A percentile compares a stretch with the other conserved stretches of the same genome.
phyloP scores from a whole-genome alignment of 2,888 invertebrate species.

The Noctua janthe region DNA sequence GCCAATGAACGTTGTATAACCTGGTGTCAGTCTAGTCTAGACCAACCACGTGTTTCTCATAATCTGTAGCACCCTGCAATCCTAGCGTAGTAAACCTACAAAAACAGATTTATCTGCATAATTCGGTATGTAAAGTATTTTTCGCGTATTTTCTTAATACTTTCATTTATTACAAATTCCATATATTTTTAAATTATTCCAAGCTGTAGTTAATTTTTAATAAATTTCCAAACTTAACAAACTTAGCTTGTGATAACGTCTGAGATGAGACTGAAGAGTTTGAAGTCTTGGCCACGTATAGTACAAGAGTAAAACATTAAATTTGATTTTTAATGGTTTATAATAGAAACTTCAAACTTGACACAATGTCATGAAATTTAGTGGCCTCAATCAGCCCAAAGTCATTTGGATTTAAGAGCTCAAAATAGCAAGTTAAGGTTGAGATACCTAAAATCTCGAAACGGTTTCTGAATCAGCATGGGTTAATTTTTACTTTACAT shows the following conservation, averaged over 20 bases:
- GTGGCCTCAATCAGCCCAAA: neutral
- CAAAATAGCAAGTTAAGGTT: neutral
- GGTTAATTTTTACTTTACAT: neutral
- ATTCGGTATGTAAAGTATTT: neutral
- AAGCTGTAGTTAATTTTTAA: neutral
- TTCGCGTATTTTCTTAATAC: neutral
- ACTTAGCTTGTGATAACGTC: neutral
- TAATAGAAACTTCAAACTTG: neutral
- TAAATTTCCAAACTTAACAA: neutral
- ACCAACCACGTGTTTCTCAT: conserved; percentile 35
- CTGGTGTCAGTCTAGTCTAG: conserved; percentile 36
- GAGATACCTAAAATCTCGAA: neutral
- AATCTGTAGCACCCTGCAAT: conserved; percentile 11
- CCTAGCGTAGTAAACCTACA: neutral
- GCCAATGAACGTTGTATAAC: conserved; percentile 59
- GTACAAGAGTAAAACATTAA: neutral
- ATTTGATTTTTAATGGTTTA: neutral
- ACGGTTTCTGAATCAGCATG: neutral
- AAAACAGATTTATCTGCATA: conserved; percentile 33
- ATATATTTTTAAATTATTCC: neutral
- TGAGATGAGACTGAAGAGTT: neutral
- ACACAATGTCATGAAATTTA: neutral
- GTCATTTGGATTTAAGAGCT: neutral
- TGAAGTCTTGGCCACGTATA: neutral
- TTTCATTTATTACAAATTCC: no score